Conservation (phyloP, 2,797 vertebrate genomes). For the Triplophysa yarkandensis region DNA sequence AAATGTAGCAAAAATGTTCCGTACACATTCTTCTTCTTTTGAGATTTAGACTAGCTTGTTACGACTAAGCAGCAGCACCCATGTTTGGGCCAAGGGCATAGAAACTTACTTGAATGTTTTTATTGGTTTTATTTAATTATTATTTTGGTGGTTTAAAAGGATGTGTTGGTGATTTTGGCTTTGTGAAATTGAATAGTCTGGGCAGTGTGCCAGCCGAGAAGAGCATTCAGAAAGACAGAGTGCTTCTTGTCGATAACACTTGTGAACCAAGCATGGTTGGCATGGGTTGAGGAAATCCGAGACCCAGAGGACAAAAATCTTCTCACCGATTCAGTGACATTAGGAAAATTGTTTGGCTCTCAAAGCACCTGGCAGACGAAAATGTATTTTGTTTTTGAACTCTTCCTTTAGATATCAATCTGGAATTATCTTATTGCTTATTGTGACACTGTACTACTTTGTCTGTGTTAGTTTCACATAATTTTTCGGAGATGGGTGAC, state of each 20-base stretch:
- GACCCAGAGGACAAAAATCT: slow-evolving; percentile 13
- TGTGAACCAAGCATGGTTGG: background rate
- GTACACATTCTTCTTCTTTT: too few relatives aligned
- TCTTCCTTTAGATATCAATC: background rate
- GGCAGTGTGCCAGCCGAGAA: slow-evolving; percentile 31
- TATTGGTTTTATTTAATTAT: background rate
- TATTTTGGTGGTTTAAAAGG: background rate
- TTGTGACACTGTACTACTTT: background rate
- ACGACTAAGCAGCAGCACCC: background rate
- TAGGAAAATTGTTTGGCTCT: slow-evolving; percentile 27
- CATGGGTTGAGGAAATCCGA: background rate
- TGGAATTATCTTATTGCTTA: slow-evolving; percentile 12
- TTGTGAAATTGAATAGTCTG: slow-evolving; percentile 17
- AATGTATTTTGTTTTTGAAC: background rate
- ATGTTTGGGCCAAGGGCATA: slow-evolving; percentile 6
- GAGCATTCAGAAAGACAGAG: slow-evolving; percentile 9
- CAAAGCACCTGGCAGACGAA: slow-evolving; percentile 4
- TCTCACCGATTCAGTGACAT: slow-evolving; percentile 2
- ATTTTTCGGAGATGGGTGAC: background rate
- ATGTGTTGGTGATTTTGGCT: background rate
- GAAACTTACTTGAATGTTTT: slow-evolving; percentile 5
- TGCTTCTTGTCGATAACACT: slow-evolving; percentile 25
- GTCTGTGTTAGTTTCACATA: background rate
- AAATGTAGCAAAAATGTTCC: too few relatives aligned
- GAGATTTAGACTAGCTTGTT: background rate